Conservation (phyloP, 92 coral and sea anemone genomes). For the Heteractis magnifica region DNA sequence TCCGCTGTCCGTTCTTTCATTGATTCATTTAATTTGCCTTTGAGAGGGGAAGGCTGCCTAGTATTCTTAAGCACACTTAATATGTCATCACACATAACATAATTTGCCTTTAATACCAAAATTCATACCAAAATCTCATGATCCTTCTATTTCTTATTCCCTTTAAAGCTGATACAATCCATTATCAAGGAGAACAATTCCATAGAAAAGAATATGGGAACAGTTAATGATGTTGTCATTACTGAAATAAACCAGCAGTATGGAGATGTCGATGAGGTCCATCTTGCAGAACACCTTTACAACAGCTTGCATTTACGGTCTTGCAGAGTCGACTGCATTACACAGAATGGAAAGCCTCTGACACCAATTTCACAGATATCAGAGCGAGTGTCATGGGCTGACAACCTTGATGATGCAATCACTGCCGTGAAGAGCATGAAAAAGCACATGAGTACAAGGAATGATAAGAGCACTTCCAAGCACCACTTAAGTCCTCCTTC, state of each 20-base stretch:
- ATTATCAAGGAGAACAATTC: constrained; percentile 14
- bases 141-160: not conserved
- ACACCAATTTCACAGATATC: constrained; percentile 15
- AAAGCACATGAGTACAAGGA: not conserved
- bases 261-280: constrained; percentile 27
- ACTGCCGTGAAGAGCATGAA: constrained; percentile 3
- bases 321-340: not conserved
- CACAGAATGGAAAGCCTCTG: not conserved
- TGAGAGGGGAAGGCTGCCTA: too few relatives aligned
- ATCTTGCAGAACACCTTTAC: constrained; percentile 11
- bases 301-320: too few relatives aligned
- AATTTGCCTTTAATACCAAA: too few relatives aligned
- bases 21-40: too few relatives aligned
- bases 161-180: constrained; percentile 8
- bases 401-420: constrained; percentile 24
- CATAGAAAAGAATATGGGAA: constrained; percentile 23
- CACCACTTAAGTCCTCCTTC: too few relatives aligned
- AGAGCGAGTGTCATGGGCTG: constrained; percentile 30
- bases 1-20: too few relatives aligned
- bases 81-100: too few relatives aligned
- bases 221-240: constrained; percentile 34
- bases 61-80: too few relatives aligned
- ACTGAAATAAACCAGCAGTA: constrained; percentile 20
- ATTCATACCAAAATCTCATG: too few relatives aligned
- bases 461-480: not conserved